Percentiles rank a stretch among this genome's conserved stretches.
Conservation (phyloP, 2,797 vertebrate genomes). For the Xyrichtys novacula region DNA sequence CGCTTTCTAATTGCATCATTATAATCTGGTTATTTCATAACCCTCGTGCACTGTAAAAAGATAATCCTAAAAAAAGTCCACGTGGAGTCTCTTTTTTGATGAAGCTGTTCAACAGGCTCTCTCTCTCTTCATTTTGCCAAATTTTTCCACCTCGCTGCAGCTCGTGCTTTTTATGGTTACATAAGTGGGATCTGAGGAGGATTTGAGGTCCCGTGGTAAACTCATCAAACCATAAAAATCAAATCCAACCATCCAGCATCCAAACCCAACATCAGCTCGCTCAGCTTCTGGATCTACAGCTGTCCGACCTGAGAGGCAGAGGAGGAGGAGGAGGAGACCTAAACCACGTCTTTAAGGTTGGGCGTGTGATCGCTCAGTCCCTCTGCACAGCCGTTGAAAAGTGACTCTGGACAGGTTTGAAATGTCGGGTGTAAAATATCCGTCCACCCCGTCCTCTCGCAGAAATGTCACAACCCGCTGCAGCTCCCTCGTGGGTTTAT, state of each 20-base stretch:
- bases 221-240: neutral
- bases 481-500: slow-evolving; percentile 35
- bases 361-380: neutral
- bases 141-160: neutral
- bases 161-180: slow-evolving; percentile 12
- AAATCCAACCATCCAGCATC: slow-evolving; percentile 21
- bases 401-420: slow-evolving; percentile 5
- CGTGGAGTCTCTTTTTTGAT: neutral
- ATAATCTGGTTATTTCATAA: slow-evolving; percentile 36
- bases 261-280: neutral
- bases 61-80: neutral
- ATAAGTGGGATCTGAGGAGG: slow-evolving; percentile 36
- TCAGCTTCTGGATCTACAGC: neutral
- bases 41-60: neutral
- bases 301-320: neutral
- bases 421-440: slow-evolving; percentile 9
- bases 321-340: too few species aligned
- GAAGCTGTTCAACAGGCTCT: neutral
- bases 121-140: neutral
- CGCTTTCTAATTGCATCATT: slow-evolving; percentile 38
- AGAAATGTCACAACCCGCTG: slow-evolving; percentile 37
- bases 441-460: slow-evolving; percentile 14
- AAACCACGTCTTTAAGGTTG: neutral
- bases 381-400: slow-evolving; percentile 6
- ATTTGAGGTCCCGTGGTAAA: neutral